Evolutionary conservation across 2,113 vertebrate genomes (phyloP), one percentile per base, ranked within the genome.

Genomic region (Lates calcarifer): DNA sequence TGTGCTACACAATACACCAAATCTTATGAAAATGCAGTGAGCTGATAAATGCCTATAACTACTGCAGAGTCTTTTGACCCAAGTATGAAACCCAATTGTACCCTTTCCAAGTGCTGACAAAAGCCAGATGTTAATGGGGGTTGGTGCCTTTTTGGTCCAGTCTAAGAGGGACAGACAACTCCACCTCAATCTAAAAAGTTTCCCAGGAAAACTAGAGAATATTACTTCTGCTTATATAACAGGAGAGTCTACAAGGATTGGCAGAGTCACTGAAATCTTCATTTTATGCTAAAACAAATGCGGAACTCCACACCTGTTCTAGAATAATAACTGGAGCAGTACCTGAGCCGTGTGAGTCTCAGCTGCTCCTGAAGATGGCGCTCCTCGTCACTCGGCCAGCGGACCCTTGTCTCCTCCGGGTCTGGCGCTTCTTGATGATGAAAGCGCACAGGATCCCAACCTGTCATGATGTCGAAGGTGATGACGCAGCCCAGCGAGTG

Each of bases 401-500:
- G 56, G 1, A 91, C 92, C 8, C 95, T 96, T 0, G 90, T 93
- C 66, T 97, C 94, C 75, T 97, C 94, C 1, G 95, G 94, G 41
- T 97, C 96, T 51, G 94, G 95, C 35, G 95, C 95, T 39, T 96
- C 94, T 77, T 96, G 95, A 55, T 97, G 95, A 17, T 97, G 97
- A 13, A 98, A 95, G 53, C 94, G 92, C 53, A 97, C 95, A 0
- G 98, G 97, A 90, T 99, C 97, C 97, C 97, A 99, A 73, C 98
- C 97, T 0, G 96, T 99, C 97, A 99, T 98, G 92, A 99, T 99
- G 88, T 99, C 98, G 0, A 97, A 99, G 74, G 98, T 97, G 89
- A 99, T 99, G 79, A 99, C 98, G 13, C 98, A 99, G 69, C 98
- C 98, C 84, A 99, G 93, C 0, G 98, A 99, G 89, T 99, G 98